Base-by-base conservation (phyloP, 2,797 vertebrate genomes). In the Chloroceryle amazona region DNA sequence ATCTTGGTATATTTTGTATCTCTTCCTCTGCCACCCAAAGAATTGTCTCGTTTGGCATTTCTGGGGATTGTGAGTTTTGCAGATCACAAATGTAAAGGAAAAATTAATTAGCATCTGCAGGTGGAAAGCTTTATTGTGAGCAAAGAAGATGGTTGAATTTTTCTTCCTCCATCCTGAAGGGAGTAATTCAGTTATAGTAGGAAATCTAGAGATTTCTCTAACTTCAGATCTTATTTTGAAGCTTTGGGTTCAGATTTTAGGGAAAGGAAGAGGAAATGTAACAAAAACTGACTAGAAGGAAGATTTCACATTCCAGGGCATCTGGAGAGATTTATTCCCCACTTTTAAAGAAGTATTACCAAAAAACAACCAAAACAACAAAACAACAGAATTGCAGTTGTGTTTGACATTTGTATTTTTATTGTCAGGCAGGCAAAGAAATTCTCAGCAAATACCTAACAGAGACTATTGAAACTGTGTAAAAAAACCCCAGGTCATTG, bases 391-490 rank as follows among this genome's bases (percentile, higher is more conserved):
- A 79, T 54, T 46, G 61, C 18, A 57, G 4, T 3, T 39, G 0
- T 0, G 4, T 71, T 76, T 80, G 25, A 54, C 72, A 63, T 70
- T 70, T 86, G 10, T 63, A 16, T 23, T 95, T 96, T 97, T 96
- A 97, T 96, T 94, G 47, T 92, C 73, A 94, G 8, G 42, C 58
- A 90, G 71, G 37, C 33, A 93, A 94, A 93, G 31, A 81, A 82
- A 90, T 86, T 90, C 9, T 73, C 47, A 94, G 67, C 49, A 94
- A 65, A 82, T 76, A 93, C 13, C 10, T 63, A 89, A 76, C 3
- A 72, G 7, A 91, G 7, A 72, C 51, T 76, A 79, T 8, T 63
- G 44, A 80, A 95, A 93, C 2, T 35, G 16, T 0, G 0, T 76
- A 71, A 92, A 92, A 94, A 91, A 89, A 18, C 9, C 37, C 37